A percentile compares a stretch with the other conserved stretches of the same genome.
These are phyloP conservation scores for Champsocephalus esox DNA, from an alignment of 2,797 vertebrate genomes.

Conservation along the genomic window DNA sequence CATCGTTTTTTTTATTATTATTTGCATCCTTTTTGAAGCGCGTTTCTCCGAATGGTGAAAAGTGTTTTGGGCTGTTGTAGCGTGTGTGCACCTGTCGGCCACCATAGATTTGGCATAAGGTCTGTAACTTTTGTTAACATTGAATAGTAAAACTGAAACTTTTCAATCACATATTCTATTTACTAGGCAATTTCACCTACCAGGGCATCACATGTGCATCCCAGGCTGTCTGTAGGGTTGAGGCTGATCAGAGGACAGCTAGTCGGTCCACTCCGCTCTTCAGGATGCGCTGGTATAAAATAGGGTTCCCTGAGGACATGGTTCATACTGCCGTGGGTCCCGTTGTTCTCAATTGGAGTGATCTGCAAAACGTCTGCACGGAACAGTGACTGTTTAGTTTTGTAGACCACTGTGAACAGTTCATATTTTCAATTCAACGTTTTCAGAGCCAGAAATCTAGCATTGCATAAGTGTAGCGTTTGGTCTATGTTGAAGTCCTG, in stretches of 20 bases:
- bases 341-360: slow-evolving; percentile 81
- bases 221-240: slow-evolving; percentile 58
- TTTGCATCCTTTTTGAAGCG: too few relatives aligned
- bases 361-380: slow-evolving; percentile 82
- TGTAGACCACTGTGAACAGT: neutral
- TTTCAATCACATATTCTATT: too few relatives aligned
- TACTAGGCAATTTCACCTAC: slow-evolving; percentile 50
- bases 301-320: slow-evolving; percentile 77
- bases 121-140: too few relatives aligned
- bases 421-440: neutral
- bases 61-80: too few relatives aligned
- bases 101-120: too few relatives aligned
- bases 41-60: too few relatives aligned
- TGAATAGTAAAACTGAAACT: too few relatives aligned
- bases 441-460: neutral
- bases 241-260: slow-evolving; percentile 69
- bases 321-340: slow-evolving; percentile 87
- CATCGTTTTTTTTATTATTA: too few relatives aligned
- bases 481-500: neutral
- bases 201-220: slow-evolving; percentile 73
- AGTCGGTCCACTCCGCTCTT: slow-evolving; percentile 61
- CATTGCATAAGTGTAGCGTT: neutral
- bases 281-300: slow-evolving; percentile 56
- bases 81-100: too few relatives aligned
- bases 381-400: fast-evolving